Conservation (phyloP, 2,797 vertebrate species). For the Pseudocheirus occidentalis region DNA sequence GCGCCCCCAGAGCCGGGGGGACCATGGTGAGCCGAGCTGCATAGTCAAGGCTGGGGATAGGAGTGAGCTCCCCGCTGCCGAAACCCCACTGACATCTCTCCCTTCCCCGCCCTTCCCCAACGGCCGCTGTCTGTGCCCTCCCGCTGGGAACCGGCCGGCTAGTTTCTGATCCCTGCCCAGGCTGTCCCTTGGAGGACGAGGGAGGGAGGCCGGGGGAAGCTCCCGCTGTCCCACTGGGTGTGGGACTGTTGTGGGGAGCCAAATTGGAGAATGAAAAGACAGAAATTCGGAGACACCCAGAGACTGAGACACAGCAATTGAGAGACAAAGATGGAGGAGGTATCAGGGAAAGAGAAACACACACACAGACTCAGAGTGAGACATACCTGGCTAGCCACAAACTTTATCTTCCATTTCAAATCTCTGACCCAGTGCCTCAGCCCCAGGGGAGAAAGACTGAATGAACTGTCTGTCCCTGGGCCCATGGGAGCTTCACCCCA, state of each 20-base stretch:
- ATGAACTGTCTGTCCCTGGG: slow-evolving; percentile 71
- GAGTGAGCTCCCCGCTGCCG: not conserved
- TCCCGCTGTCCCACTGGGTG: not conserved
- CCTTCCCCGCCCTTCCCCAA: not conserved
- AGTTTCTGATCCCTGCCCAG: not conserved
- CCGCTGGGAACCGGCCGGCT: not conserved
- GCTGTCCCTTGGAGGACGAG: not conserved
- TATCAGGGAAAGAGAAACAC: slow-evolving; percentile 33
- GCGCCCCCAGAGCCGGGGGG: not conserved
- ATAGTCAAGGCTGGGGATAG: not conserved
- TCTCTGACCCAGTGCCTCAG: slow-evolving; percentile 64
- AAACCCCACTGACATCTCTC: not conserved
- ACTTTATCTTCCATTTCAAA: slow-evolving; percentile 77
- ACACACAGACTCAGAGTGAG: slow-evolving; percentile 34
- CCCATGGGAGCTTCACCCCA: slow-evolving; percentile 59
- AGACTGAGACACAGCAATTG: not conserved
- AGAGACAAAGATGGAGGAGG: not conserved
- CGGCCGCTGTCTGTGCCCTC: not conserved
- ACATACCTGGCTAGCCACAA: slow-evolving; percentile 42
- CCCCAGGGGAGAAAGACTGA: slow-evolving; percentile 73
- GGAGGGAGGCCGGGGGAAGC: not conserved
- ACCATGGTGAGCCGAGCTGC: not conserved
- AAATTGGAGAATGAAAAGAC: slow-evolving; percentile 62
- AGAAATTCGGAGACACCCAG: not conserved
- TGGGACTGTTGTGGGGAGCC: slow-evolving; percentile 43